phyloP scores from a whole-genome alignment of 2,797 vertebrate species.

The Vespertilio murinus region DNA sequence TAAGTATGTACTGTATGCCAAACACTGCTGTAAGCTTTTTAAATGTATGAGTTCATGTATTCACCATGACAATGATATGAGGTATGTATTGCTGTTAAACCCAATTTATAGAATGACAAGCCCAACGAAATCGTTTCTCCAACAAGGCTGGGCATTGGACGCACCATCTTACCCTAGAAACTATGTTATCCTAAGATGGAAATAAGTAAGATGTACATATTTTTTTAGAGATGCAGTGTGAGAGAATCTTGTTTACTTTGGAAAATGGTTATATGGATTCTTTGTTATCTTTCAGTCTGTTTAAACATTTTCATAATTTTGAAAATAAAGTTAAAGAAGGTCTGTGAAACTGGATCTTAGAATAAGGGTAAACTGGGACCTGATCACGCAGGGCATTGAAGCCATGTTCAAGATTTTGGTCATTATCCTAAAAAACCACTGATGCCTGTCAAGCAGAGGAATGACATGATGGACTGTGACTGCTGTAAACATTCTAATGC shows the following conservation, averaged over 20 bases:
- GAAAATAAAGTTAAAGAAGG: not conserved
- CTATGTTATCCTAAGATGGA: not conserved
- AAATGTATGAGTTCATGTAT: not conserved
- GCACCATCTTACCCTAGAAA: not conserved
- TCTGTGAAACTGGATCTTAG: not conserved
- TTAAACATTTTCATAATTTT: conserved; percentile 8
- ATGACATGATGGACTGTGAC: not conserved
- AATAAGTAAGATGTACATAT: not conserved
- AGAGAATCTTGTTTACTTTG: not conserved
- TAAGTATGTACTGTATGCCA: not conserved
- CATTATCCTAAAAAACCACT: not conserved
- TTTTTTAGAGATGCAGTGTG: not conserved
- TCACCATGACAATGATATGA: not conserved
- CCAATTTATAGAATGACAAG: not conserved
- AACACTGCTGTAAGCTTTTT: not conserved
- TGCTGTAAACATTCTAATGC: not conserved
- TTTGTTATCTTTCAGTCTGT: not conserved
- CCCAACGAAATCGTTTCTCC: not conserved
- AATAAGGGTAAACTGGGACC: not conserved
- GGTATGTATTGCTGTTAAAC: not conserved
- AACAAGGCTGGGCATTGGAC: not conserved
- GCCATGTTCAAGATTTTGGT: not conserved
- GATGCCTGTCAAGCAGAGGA: not conserved
- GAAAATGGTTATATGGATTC: not conserved
- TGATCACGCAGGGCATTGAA: not conserved